Percentiles rank a stretch among this genome's conserved stretches.
These are phyloP conservation scores for Entomyzon cyanotis DNA, from an alignment of 2,113 vertebrate genomes.

Conservation along the genomic window DNA sequence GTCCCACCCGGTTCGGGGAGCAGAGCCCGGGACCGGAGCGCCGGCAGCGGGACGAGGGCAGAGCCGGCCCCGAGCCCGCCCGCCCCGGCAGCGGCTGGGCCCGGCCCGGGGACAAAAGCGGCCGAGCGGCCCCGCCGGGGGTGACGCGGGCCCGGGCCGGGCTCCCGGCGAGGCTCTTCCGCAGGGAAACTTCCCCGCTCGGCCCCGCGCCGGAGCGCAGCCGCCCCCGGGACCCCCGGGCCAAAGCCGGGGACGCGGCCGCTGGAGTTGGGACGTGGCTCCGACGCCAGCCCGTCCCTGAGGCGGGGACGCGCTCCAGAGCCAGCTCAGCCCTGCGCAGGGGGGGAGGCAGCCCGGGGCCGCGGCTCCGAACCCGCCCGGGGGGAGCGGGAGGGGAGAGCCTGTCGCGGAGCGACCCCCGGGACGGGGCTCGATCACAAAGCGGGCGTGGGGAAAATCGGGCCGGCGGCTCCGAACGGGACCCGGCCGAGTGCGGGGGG, in stretches of 20 bases:
- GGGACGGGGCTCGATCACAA: background rate
- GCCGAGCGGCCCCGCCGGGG: too few species aligned
- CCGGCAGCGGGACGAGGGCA: too few species aligned
- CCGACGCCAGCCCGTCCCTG: background rate
- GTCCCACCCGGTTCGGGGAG: background rate
- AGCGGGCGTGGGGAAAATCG: too few species aligned
- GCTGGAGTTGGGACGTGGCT: background rate
- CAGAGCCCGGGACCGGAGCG: background rate
- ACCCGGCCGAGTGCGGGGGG: background rate
- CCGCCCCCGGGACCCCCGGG: fast-evolving
- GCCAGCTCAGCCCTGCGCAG: background rate
- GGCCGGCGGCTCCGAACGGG: background rate
- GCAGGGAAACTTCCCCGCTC: background rate
- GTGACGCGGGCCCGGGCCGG: background rate
- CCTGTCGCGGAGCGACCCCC: background rate
- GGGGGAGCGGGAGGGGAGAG: fast-evolving
- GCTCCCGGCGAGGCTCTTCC: background rate
- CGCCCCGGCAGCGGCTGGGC: background rate
- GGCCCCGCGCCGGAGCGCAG: background rate
- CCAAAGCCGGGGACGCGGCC: background rate
- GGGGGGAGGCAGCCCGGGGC: background rate
- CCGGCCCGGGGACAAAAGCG: background rate
- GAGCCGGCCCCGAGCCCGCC: background rate
- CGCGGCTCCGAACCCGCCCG: background rate
- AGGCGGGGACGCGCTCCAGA: background rate